Conservation (phyloP, 2,797 vertebrate genomes). For the Gambelia wislizenii region DNA sequence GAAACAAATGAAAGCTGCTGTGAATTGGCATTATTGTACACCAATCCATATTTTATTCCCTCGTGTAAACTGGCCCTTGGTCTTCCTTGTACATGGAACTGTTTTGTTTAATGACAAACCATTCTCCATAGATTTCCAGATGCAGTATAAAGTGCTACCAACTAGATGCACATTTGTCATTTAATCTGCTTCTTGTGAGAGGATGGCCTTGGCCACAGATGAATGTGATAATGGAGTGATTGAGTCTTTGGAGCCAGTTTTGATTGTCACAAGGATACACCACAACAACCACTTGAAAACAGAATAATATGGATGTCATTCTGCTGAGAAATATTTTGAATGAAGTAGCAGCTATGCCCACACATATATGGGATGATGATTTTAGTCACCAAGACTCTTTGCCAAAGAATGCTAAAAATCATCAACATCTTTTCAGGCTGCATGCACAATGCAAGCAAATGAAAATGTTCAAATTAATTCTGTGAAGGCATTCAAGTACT, state of each 20-base stretch:
- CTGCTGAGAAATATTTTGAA: neutral
- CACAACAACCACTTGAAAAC: neutral
- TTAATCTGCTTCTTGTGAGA: neutral
- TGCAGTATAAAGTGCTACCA: neutral
- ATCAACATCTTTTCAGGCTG: neutral
- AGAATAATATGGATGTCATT: neutral
- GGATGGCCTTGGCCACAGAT: neutral
- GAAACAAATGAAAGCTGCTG: no score
- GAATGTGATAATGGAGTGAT: neutral
- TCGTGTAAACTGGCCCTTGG: no score
- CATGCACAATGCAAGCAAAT: constrained; percentile 20
- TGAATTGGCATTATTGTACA: no score
- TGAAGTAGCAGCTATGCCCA: neutral
- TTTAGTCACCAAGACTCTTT: neutral
- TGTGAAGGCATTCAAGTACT: neutral
- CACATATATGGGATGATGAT: neutral
- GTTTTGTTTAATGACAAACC: no score
- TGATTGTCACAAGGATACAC: neutral
- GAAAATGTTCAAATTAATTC: neutral
- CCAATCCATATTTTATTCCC: no score
- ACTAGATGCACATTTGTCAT: neutral
- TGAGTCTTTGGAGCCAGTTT: neutral
- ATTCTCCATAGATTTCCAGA: neutral
- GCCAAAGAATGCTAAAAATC: neutral
- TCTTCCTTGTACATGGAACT: neutral